Percentiles rank a stretch among this genome's conserved stretches.
These are phyloP conservation scores for Platycheirus albimanus DNA, from an alignment of 2,888 invertebrate genomes.

Conservation along the genomic window DNA sequence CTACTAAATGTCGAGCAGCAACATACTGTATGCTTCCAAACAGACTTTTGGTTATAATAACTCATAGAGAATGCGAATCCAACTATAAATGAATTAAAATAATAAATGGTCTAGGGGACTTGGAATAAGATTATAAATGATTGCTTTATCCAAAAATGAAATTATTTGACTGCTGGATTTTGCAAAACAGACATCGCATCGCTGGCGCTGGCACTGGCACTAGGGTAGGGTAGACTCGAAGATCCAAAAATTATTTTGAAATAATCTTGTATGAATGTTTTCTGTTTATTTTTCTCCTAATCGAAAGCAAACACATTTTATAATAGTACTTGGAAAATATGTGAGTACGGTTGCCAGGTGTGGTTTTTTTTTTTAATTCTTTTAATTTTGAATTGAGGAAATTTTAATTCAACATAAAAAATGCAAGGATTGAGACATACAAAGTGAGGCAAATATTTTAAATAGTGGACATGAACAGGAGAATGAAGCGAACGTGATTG, in stretches of 20 bases:
- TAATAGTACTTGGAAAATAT: background rate
- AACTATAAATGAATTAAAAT: constrained; percentile 68
- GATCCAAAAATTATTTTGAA: background rate
- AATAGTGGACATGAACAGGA: no score
- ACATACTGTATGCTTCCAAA: constrained; percentile 5
- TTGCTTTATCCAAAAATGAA: constrained; percentile 45
- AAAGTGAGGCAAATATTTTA: no score
- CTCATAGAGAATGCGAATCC: constrained; percentile 40
- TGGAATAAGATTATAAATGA: constrained; percentile 42
- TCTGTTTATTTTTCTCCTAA: constrained; percentile 55
- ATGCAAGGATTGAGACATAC: no score
- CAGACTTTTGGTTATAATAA: constrained; percentile 36
- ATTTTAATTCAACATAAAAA: no score
- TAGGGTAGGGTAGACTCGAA: no score
- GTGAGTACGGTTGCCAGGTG: background rate
- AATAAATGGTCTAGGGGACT: constrained; percentile 35
- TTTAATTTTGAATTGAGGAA: no score
- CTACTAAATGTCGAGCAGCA: background rate
- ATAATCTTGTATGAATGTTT: constrained; percentile 6
- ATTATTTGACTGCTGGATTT: constrained; percentile 21
- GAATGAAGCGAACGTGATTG: no score
- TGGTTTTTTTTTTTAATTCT: background rate
- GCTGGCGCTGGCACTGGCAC: no score
- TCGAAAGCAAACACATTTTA: constrained; percentile 67
- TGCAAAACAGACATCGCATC: background rate